phyloP scores from a whole-genome alignment of 2,888 invertebrate species.

The Lissocephala sabroskyi region DNA sequence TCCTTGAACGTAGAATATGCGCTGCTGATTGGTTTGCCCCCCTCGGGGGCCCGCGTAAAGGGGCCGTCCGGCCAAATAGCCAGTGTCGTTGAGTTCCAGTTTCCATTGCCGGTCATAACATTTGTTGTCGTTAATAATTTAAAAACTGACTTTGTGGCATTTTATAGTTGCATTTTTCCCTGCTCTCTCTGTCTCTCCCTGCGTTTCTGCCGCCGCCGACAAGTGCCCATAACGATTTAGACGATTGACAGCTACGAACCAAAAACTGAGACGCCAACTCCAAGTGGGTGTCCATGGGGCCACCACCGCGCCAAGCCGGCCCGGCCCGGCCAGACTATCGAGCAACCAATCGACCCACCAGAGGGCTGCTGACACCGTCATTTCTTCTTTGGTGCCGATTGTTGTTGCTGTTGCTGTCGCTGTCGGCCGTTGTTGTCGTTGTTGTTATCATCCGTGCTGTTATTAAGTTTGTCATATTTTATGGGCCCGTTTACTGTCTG shows the following conservation, averaged over 20 bases:
- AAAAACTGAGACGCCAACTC: no score
- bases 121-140: slow-evolving; percentile 46
- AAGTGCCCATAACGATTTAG: slow-evolving; percentile 57
- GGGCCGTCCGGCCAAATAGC: no score
- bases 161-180: slow-evolving; percentile 33
- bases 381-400: slow-evolving; percentile 17
- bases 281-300: slow-evolving; percentile 43
- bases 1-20: no score
- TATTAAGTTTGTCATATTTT: slow-evolving; percentile 58
- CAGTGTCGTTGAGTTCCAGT: no score
- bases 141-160: slow-evolving; percentile 38
- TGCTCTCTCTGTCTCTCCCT: neutral
- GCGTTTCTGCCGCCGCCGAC: slow-evolving; percentile 21
- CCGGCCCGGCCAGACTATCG: no score
- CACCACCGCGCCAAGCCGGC: neutral
- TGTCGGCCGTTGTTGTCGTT: slow-evolving; percentile 27
- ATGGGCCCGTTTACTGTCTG: slow-evolving; percentile 52
- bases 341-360: no score
- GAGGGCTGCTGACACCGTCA: slow-evolving; percentile 38
- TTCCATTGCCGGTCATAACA: slow-evolving; percentile 34
- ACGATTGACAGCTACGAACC: slow-evolving; percentile 54
- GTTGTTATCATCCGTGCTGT: slow-evolving; percentile 43
- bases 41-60: no score
- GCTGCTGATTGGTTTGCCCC: no score
- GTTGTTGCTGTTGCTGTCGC: slow-evolving; percentile 13